Evolutionary conservation across 2,888 invertebrate species (phyloP).

Genomic region (Heterodera filipjevi): DNA sequence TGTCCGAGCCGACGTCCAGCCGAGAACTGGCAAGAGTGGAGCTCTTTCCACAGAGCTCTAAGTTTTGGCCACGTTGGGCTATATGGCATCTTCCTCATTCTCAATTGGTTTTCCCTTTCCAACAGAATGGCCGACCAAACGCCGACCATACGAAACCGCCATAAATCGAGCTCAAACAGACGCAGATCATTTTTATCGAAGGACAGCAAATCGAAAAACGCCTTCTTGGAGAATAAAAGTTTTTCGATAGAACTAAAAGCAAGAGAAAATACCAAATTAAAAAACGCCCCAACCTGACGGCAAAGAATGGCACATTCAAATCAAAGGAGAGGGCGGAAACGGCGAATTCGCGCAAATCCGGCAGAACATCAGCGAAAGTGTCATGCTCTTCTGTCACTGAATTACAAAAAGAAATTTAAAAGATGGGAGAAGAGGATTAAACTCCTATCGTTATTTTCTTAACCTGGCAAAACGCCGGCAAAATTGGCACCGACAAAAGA

Average conservation of each 20-base stretch:
- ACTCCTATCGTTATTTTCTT: too few species aligned
- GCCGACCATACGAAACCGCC: constrained; percentile 34
- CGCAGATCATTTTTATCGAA: not conserved
- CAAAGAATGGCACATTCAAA: constrained; percentile 22
- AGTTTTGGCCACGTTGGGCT: too few species aligned
- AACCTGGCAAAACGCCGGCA: constrained; percentile 19
- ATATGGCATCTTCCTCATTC: too few species aligned
- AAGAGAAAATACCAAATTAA: not conserved
- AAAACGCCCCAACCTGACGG: constrained; percentile 22
- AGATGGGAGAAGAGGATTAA: not conserved
- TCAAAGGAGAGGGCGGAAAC: constrained; percentile 31
- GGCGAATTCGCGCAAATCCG: not conserved
- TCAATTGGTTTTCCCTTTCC: constrained; percentile 38
- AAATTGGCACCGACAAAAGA: constrained; percentile 34
- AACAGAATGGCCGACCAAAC: constrained; percentile 39
- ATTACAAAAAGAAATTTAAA: not conserved
- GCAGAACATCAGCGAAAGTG: not conserved
- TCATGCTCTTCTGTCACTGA: not conserved
- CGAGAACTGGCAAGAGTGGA: too few species aligned
- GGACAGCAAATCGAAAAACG: not conserved
- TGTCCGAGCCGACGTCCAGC: too few species aligned
- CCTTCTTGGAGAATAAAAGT: constrained; percentile 28
- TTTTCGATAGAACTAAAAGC: constrained; percentile 28
- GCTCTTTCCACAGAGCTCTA: too few species aligned
- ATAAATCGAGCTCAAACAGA: constrained; percentile 4